Conservation (phyloP, 2,888 invertebrate genomes). For the Hypomecis atomaria region DNA sequence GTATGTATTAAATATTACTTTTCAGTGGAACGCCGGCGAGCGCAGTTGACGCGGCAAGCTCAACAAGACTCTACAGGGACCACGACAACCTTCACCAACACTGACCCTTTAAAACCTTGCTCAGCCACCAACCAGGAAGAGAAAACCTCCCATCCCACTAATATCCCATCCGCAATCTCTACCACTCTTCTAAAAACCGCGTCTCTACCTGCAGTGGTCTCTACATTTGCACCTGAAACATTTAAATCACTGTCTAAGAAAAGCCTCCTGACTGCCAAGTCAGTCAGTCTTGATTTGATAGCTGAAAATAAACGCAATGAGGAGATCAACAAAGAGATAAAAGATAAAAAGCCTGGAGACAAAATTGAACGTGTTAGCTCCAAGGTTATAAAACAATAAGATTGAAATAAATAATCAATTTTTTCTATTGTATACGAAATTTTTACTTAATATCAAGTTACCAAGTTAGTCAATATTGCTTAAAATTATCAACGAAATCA, state of each 20-base stretch:
- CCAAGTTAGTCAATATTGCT: no score
- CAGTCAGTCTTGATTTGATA: background rate
- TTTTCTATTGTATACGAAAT: no score
- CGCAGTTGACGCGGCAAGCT: slow-evolving; percentile 19
- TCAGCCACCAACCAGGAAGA: no score
- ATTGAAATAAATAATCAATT: no score
- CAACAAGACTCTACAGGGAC: slow-evolving; percentile 14
- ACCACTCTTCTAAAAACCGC: background rate
- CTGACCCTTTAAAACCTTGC: background rate
- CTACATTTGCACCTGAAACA: background rate
- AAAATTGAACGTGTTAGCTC: no score
- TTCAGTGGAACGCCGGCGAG: slow-evolving; percentile 46
- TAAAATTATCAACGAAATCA: no score
- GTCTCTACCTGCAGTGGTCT: slow-evolving; percentile 4
- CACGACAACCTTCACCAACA: slow-evolving; percentile 15
- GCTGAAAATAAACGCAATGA: slow-evolving; percentile 3
- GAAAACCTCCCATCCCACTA: no score
- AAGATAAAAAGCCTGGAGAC: background rate
- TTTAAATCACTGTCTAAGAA: slow-evolving; percentile 9
- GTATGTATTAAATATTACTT: no score
- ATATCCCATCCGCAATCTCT: background rate
- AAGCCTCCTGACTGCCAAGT: slow-evolving; percentile 11
- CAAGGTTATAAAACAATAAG: no score
- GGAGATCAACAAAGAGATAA: background rate
- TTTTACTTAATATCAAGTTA: no score